Evolutionary conservation across 2,888 invertebrate species (phyloP).

Genomic region (Anorthoa munda): DNA sequence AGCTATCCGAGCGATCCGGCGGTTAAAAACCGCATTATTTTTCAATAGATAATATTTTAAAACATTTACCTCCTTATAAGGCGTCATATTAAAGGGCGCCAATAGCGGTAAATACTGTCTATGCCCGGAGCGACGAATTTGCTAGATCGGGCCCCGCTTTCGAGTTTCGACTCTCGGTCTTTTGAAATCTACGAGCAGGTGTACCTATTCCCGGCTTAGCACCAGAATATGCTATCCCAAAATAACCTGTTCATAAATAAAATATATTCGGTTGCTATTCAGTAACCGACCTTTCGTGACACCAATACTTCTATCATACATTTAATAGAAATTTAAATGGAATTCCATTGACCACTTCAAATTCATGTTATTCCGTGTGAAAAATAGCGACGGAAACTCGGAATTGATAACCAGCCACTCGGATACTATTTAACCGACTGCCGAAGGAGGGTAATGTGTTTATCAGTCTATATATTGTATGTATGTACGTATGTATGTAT

Average conservation of each 20-base stretch:
- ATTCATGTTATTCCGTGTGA: conserved; percentile 24
- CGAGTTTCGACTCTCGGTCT: too few species aligned
- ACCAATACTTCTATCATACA: neutral
- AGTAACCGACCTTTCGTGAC: conserved; percentile 9
- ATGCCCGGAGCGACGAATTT: too few species aligned
- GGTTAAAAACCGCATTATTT: too few species aligned
- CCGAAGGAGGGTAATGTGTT: too few species aligned
- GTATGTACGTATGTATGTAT: too few species aligned
- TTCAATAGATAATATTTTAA: too few species aligned
- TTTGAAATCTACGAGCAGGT: neutral
- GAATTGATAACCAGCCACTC: conserved; percentile 1
- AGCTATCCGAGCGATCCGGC: too few species aligned
- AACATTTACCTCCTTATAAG: too few species aligned
- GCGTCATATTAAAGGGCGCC: too few species aligned
- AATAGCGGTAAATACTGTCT: too few species aligned
- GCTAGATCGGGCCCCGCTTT: too few species aligned
- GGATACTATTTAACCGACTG: conserved; percentile 2
- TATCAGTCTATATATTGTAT: too few species aligned
- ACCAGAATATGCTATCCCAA: neutral
- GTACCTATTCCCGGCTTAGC: neutral
- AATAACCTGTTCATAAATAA: neutral
- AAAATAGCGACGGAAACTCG: neutral
- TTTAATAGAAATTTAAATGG: neutral
- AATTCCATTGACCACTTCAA: conserved; percentile 1
- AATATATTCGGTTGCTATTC: neutral